A percentile compares a stretch with the other conserved stretches of the same genome.
Evolutionary conservation across 2,797 vertebrate species (phyloP).

Genomic region (Meda fulgida): DNA sequence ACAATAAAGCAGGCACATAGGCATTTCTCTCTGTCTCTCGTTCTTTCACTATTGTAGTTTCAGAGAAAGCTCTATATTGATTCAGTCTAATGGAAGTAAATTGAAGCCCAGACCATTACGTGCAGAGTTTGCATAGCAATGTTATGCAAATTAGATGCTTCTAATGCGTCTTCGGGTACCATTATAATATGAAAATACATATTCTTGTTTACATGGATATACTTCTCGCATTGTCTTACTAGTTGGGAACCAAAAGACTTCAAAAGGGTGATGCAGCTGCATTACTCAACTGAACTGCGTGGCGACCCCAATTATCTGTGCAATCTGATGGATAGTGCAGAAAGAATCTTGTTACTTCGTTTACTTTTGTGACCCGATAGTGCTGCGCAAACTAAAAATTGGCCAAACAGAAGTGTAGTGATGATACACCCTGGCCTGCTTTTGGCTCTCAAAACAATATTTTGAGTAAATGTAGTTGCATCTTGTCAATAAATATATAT

Average conservation of each 20-base stretch:
- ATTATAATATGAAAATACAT: background rate
- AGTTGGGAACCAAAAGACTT: background rate
- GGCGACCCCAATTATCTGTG: background rate
- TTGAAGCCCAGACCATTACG: conserved; percentile 20
- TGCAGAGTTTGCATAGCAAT: background rate
- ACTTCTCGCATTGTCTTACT: background rate
- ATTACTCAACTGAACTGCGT: background rate
- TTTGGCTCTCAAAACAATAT: background rate
- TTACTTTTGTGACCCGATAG: conserved; percentile 1
- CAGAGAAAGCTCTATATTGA: conserved; percentile 45
- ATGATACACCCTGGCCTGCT: background rate
- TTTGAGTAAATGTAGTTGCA: background rate
- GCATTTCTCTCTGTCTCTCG: background rate
- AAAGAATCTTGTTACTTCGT: background rate
- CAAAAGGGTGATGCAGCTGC: background rate
- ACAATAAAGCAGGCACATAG: background rate
- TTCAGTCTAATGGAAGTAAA: conserved; percentile 48
- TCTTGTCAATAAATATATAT: background rate
- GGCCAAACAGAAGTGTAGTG: background rate
- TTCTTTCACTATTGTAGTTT: background rate
- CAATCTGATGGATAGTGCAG: background rate
- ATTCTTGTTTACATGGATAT: background rate
- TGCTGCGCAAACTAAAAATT: background rate
- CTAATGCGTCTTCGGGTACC: background rate
- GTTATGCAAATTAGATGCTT: conserved; percentile 33